phyloP scores from a whole-genome alignment of 2,888 invertebrate species.

The Polymixis flavicincta region DNA sequence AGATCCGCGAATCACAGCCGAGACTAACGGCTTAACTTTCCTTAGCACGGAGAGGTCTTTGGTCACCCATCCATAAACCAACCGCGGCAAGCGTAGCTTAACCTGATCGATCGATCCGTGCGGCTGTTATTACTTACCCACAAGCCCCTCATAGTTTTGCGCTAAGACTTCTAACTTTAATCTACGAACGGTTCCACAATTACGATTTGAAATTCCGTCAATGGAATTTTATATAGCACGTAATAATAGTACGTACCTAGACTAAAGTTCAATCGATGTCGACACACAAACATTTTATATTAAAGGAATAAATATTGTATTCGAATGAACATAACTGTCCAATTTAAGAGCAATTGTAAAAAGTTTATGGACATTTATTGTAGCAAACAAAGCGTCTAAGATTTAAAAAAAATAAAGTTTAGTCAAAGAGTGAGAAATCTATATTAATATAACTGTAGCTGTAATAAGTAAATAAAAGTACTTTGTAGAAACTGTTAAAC shows the following conservation, averaged over 20 bases:
- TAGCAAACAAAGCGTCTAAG: conserved; percentile 33
- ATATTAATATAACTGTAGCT: conserved; percentile 47
- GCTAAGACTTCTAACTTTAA: background rate
- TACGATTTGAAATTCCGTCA: conserved; percentile 16
- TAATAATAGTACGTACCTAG: conserved; percentile 31
- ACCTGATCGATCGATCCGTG: too few species aligned
- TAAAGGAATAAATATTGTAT: conserved; percentile 24
- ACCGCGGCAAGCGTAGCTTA: too few species aligned
- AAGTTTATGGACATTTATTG: conserved; percentile 27
- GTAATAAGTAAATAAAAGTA: conserved; percentile 41
- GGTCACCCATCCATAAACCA: too few species aligned
- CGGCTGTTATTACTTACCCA: too few species aligned
- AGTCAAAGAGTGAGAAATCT: conserved; percentile 76
- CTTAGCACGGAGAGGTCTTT: too few species aligned
- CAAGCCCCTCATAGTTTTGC: too few species aligned
- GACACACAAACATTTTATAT: conserved; percentile 33
- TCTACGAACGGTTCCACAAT: conserved; percentile 11
- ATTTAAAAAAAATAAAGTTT: conserved; percentile 50
- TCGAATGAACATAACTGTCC: conserved; percentile 40
- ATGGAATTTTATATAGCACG: conserved; percentile 28
- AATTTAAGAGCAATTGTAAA: conserved; percentile 44
- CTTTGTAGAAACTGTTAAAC: conserved; percentile 44
- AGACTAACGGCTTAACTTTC: too few species aligned
- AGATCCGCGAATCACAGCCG: too few species aligned
- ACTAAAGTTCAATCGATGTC: conserved; percentile 27